Evolutionary conservation across 2,113 vertebrate genomes (phyloP).

Genomic region (Phylloscopus trochilus): DNA sequence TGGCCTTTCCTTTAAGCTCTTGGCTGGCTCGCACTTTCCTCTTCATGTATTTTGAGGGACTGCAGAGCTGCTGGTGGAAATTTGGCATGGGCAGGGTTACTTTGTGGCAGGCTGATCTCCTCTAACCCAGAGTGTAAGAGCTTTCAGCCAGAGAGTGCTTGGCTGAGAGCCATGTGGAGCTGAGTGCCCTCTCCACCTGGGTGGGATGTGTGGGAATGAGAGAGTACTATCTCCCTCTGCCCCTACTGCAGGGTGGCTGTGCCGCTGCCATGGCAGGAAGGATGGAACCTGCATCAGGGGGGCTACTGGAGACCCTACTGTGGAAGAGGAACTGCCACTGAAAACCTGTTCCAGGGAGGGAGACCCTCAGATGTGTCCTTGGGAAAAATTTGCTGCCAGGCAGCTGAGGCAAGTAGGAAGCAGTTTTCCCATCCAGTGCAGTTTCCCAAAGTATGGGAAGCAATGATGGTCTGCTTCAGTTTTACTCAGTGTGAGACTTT

Average conservation of each 20-base stretch:
- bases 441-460: not conserved
- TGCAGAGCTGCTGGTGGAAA: not conserved
- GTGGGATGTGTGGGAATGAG: accelerated
- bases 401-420: not conserved
- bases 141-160: not conserved
- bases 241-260: not conserved
- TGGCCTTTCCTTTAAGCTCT: not conserved
- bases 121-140: not conserved
- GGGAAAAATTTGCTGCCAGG: not conserved
- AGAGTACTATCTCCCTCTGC: not conserved
- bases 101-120: not conserved
- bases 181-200: accelerated
- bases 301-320: not conserved
- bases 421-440: not conserved
- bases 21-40: not conserved
- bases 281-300: not conserved
- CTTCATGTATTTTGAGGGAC: not conserved
- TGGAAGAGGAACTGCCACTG: not conserved
- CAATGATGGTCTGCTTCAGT: not conserved
- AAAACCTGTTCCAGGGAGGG: not conserved
- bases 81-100: not conserved
- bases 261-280: not conserved
- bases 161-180: accelerated
- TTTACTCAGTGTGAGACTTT: not conserved
- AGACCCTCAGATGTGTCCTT: not conserved